Conservation (phyloP, 2,797 vertebrate genomes). For the Limosa lapponica region DNA sequence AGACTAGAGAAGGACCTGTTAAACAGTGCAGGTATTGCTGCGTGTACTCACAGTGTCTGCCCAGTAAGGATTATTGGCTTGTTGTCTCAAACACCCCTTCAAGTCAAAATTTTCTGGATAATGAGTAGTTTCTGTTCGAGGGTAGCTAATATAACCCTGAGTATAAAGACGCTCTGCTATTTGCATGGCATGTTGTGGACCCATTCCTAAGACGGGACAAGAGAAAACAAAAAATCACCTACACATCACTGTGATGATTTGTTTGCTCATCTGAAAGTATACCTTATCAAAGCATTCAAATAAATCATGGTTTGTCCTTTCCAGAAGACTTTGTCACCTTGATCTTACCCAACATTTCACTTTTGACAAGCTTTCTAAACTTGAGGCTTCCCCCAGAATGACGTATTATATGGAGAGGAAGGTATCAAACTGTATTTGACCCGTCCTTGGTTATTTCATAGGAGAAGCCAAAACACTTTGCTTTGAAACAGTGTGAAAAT, state of each 20-base stretch:
- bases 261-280: neutral
- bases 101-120: constrained; percentile 97
- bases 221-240: neutral
- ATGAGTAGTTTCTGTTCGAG: constrained; percentile 97
- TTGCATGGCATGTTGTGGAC: constrained; percentile 96
- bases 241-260: neutral
- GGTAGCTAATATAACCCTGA: constrained; percentile 98
- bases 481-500: neutral
- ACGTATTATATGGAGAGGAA: neutral
- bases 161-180: constrained; percentile 95
- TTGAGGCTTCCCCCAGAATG: neutral
- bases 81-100: constrained; percentile 90
- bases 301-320: neutral
- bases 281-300: neutral
- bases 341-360: neutral
- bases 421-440: neutral
- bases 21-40: neutral
- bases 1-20: neutral
- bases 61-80: constrained; percentile 90
- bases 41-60: constrained; percentile 85
- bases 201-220: constrained; percentile 84
- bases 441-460: neutral
- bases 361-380: neutral
- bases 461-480: neutral
- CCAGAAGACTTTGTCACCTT: neutral